Conservation (phyloP, 2,888 invertebrate genomes). For the Boloria selene region DNA sequence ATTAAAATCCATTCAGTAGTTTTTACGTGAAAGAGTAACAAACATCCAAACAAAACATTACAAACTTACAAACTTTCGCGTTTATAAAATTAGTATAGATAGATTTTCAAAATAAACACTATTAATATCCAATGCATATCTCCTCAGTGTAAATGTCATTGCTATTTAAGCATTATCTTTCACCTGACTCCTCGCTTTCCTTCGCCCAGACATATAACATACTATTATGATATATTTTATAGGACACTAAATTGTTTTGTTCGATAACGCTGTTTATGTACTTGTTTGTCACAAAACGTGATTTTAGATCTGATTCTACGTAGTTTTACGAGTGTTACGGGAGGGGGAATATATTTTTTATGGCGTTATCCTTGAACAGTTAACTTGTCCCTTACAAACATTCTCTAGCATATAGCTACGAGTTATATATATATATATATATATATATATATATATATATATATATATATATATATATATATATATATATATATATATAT, state of each 20-base stretch:
- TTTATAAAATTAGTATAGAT: too few relatives aligned
- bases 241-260: constrained; percentile 16
- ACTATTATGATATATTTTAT: constrained; percentile 11
- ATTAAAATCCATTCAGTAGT: too few relatives aligned
- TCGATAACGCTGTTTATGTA: constrained; percentile 45
- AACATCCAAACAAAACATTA: too few relatives aligned
- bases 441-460: too few relatives aligned
- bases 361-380: not conserved
- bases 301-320: constrained; percentile 33
- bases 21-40: too few relatives aligned
- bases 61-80: too few relatives aligned
- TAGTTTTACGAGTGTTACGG: constrained; percentile 15
- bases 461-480: too few relatives aligned
- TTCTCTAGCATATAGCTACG: too few relatives aligned
- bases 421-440: too few relatives aligned
- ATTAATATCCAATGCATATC: too few relatives aligned
- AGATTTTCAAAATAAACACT: too few relatives aligned
- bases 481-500: too few relatives aligned
- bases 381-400: not conserved
- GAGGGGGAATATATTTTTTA: constrained; percentile 12
- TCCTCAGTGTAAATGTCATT: not conserved
- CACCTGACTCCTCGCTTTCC: constrained; percentile 7
- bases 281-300: constrained; percentile 46
- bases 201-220: constrained; percentile 8
- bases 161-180: not conserved